Conservation (phyloP, 2,797 vertebrate genomes). For the Tokudaia muenninki region DNA sequence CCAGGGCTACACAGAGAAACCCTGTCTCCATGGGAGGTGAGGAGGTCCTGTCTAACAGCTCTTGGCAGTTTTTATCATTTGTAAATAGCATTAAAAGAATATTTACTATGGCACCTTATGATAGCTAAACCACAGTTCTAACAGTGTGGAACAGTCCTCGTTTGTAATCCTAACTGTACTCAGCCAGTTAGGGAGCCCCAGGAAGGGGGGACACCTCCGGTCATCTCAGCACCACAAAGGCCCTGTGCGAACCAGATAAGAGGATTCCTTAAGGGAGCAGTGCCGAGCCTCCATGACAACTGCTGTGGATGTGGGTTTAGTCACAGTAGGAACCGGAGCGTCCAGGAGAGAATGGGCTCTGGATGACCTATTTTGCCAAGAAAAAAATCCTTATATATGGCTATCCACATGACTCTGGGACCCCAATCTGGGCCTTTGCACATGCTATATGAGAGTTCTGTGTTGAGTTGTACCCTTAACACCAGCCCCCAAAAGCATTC, state of each 20-base stretch:
- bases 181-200: background rate
- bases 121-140: background rate
- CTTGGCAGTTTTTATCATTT: background rate
- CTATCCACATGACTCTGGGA: background rate
- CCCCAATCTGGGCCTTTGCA: background rate
- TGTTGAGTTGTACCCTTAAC: background rate
- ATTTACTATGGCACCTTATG: background rate
- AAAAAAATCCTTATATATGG: background rate
- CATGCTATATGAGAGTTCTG: background rate
- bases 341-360: background rate
- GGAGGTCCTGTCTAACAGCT: background rate
- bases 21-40: background rate
- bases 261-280: background rate
- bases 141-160: background rate
- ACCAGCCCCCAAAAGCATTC: background rate
- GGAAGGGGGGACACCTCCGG: too few species aligned
- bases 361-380: background rate
- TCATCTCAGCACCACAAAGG: background rate
- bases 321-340: background rate
- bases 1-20: background rate
- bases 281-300: rapidly evolving
- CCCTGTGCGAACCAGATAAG: background rate
- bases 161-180: background rate
- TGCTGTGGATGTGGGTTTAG: rapidly evolving
- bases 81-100: background rate